phyloP scores from a whole-genome alignment of 2,888 invertebrate species.

The Plebejus anna region DNA sequence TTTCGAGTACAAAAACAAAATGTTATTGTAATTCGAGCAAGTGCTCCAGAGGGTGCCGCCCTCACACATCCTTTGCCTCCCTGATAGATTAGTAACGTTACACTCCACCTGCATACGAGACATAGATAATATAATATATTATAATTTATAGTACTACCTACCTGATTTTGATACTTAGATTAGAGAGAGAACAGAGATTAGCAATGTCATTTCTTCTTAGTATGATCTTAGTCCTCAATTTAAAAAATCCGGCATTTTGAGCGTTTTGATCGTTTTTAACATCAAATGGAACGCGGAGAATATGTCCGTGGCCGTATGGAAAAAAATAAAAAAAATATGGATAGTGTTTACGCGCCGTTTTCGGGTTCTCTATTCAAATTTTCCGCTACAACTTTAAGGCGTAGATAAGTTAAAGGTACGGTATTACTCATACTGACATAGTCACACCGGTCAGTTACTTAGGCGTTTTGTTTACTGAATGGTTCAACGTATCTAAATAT shows the following conservation, averaged over 20 bases:
- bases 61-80: slow-evolving; percentile 40
- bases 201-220: not conserved
- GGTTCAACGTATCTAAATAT: slow-evolving; percentile 30
- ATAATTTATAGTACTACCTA: not conserved
- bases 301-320: not conserved
- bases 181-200: too few species aligned
- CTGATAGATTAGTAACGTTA: slow-evolving; percentile 40
- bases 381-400: slow-evolving; percentile 57
- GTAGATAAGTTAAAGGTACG: slow-evolving; percentile 47
- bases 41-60: slow-evolving; percentile 39
- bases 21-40: slow-evolving; percentile 26
- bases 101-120: not conserved
- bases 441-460: slow-evolving; percentile 46
- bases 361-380: slow-evolving; percentile 44
- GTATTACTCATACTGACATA: slow-evolving; percentile 56
- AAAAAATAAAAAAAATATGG: not conserved
- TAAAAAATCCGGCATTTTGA: not conserved
- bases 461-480: slow-evolving; percentile 43
- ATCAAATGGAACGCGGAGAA: not conserved
- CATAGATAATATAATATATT: too few species aligned
- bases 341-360: slow-evolving; percentile 6
- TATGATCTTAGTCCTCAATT: not conserved
- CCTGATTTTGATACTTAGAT: not conserved
- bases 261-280: too few species aligned
- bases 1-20: slow-evolving; percentile 22